phyloP scores from a whole-genome alignment of 64 coral and sea anemone species.

The Dendrophyllia cribrosa region DNA sequence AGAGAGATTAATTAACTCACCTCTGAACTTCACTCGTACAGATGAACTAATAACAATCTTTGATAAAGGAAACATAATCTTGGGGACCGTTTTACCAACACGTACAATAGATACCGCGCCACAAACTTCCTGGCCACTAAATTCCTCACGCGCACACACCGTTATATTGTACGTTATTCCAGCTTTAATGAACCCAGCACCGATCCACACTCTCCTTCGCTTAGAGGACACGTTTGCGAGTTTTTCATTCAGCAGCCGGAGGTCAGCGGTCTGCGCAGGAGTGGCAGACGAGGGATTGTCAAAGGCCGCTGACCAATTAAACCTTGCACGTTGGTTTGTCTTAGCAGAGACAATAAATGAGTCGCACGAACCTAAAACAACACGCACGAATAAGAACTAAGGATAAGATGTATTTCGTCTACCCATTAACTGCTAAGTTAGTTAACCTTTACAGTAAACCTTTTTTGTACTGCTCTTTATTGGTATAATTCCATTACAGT shows the following conservation, averaged over 20 bases:
- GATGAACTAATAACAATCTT: neutral
- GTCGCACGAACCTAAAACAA: conserved; percentile 7
- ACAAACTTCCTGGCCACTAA: neutral
- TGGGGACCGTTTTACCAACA: neutral
- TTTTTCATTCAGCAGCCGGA: neutral
- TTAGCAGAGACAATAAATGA: neutral
- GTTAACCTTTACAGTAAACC: too few species aligned
- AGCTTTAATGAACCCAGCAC: neutral
- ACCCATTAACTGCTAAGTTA: too few species aligned
- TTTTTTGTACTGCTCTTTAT: too few species aligned
- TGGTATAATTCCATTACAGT: too few species aligned
- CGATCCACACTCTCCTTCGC: neutral
- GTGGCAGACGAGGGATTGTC: neutral
- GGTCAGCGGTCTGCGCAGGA: neutral
- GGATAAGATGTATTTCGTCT: neutral
- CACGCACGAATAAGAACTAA: neutral
- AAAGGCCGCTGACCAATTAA: conserved; percentile 2
- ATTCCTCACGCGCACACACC: neutral
- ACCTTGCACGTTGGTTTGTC: neutral
- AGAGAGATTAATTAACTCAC: neutral
- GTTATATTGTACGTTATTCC: neutral
- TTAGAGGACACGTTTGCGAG: conserved; percentile 10
- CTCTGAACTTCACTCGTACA: neutral
- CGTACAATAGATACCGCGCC: neutral
- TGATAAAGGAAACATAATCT: neutral